Percentiles rank a stretch among this genome's conserved stretches.
These are phyloP conservation scores for Didymodactylos carnosus DNA, from an alignment of 2,888 invertebrate species.

Conservation along the genomic window DNA sequence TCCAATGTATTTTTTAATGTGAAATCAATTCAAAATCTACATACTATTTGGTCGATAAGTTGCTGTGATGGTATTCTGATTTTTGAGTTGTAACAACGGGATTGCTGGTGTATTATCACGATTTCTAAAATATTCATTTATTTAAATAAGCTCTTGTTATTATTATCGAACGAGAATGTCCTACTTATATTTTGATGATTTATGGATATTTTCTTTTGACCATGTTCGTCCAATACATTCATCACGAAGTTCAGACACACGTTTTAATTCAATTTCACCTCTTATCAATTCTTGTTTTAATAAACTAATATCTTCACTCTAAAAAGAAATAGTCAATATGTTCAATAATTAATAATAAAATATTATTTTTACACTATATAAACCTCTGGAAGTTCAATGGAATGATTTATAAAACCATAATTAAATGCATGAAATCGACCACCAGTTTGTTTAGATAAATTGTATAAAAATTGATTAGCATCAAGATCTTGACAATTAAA, in stretches of 20 bases:
- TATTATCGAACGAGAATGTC: neutral
- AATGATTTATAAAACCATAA: conserved; percentile 20
- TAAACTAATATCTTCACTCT: conserved; percentile 33
- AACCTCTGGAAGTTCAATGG: conserved; percentile 23
- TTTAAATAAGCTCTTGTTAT: neutral
- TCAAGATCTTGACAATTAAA: conserved; percentile 34
- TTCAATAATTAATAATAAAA: neutral
- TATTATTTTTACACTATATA: conserved; percentile 27
- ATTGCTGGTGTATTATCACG: neutral
- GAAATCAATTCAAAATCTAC: too few species aligned
- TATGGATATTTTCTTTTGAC: neutral
- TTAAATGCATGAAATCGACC: conserved; percentile 33
- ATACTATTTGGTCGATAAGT: neutral
- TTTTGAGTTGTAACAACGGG: neutral
- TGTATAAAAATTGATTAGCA: conserved; percentile 30
- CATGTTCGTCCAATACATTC: conserved; percentile 26
- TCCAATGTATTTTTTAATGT: too few species aligned
- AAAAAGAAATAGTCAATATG: neutral
- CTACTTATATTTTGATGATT: neutral
- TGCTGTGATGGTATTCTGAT: neutral
- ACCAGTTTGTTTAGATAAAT: conserved; percentile 27
- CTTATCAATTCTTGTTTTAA: conserved; percentile 25
- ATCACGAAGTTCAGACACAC: conserved; percentile 27
- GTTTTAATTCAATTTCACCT: conserved; percentile 25
- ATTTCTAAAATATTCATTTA: neutral